Percentiles rank a stretch among this genome's conserved stretches.
phyloP scores from a whole-genome alignment of 2,113 vertebrate species.

The Pangasianodon hypophthalmus region DNA sequence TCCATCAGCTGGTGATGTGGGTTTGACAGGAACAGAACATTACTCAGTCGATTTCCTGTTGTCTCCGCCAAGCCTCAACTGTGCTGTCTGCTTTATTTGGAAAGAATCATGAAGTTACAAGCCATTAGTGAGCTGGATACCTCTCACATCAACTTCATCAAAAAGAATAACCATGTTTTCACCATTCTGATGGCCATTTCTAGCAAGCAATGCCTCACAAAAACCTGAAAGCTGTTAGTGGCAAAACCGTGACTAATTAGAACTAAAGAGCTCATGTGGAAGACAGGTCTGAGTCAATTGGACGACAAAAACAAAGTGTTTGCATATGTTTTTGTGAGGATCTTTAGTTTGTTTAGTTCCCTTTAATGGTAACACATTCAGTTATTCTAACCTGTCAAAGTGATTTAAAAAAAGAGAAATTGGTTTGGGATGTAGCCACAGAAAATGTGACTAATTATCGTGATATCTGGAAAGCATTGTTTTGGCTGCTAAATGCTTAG shows the following conservation, averaged over 20 bases:
- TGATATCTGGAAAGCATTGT: background rate
- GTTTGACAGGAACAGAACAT: slow-evolving; percentile 50
- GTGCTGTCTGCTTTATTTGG: slow-evolving; percentile 27
- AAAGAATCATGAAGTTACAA: slow-evolving; percentile 68
- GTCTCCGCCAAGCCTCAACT: slow-evolving; percentile 26
- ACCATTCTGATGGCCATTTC: slow-evolving; percentile 50
- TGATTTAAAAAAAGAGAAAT: background rate
- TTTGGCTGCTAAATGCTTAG: background rate
- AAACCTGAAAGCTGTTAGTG: background rate
- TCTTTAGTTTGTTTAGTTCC: background rate
- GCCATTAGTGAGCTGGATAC: slow-evolving; percentile 67
- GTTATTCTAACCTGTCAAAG: background rate
- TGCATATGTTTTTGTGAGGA: background rate
- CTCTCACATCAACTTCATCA: slow-evolving; percentile 53
- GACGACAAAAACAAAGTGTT: background rate
- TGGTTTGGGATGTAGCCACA: background rate
- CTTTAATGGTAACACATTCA: background rate
- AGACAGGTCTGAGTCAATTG: background rate
- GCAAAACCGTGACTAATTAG: background rate
- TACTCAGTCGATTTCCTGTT: slow-evolving; percentile 50
- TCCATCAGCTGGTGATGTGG: slow-evolving; percentile 41
- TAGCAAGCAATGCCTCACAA: background rate
- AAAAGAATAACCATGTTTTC: slow-evolving; percentile 56
- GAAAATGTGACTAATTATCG: background rate
- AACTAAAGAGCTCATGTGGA: background rate